Percentiles rank a stretch among this genome's conserved stretches.
Evolutionary conservation across 35 echinoderm and acorn worm species (phyloP).

Genomic region (Heliocidaris tuberculata): DNA sequence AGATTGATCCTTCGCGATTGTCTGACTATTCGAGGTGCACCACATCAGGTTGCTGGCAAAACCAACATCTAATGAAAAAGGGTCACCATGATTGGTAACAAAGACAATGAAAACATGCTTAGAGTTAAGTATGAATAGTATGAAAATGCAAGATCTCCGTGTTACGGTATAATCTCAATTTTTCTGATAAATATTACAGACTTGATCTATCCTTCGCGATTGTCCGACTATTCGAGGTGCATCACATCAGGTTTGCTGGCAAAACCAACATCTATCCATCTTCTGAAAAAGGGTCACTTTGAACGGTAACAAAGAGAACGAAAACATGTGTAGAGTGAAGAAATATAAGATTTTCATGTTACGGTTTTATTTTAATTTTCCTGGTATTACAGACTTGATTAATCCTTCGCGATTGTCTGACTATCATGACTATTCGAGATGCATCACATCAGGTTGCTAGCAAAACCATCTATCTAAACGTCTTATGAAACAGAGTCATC

Average conservation of each 20-base stretch:
- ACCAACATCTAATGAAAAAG: background rate
- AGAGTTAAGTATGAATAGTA: too few species aligned
- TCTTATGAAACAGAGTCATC: too few species aligned
- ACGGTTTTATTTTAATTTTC: too few species aligned
- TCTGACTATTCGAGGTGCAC: background rate
- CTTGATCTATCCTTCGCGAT: background rate
- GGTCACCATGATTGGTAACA: background rate
- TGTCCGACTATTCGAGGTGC: background rate
- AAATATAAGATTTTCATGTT: background rate
- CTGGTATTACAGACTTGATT: too few species aligned
- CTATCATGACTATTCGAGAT: too few species aligned
- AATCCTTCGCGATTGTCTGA: too few species aligned
- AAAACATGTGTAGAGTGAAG: background rate
- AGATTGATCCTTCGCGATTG: background rate
- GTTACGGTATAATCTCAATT: too few species aligned
- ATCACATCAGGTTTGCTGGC: background rate
- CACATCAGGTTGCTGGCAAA: background rate
- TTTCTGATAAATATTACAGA: too few species aligned
- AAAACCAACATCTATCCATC: background rate
- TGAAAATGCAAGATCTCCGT: too few species aligned
- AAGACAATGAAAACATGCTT: background rate
- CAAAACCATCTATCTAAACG: too few species aligned
- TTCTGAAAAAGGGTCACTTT: background rate
- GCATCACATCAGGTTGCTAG: too few species aligned
- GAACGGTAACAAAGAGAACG: background rate